Percentiles rank a stretch among this genome's conserved stretches.
Evolutionary conservation across 1,140 invertebrate genomes (phyloP).

Genomic region (Drosophila parvula): DNA sequence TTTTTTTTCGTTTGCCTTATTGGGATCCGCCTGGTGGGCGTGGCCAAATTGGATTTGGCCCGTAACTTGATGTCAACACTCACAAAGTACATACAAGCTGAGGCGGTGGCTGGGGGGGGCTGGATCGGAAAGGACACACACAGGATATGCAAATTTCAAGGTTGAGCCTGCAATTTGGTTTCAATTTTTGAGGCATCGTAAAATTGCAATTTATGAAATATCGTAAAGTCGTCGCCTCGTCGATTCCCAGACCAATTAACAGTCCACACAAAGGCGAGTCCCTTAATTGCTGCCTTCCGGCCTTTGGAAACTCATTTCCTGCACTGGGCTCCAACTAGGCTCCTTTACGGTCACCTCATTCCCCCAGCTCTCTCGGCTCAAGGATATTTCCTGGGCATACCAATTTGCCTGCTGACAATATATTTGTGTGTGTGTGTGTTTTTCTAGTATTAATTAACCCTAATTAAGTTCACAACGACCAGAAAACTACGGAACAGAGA

Average conservation of each 20-base stretch:
- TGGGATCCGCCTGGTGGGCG: conserved; percentile 5
- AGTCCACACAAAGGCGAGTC: conserved; percentile 56
- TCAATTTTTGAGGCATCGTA: conserved; percentile 45
- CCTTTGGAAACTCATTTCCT: conserved; percentile 75
- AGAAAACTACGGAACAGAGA: conserved; percentile 9
- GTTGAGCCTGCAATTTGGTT: conserved; percentile 45
- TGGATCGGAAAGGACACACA: conserved; percentile 15
- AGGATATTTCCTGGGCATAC: conserved; percentile 38
- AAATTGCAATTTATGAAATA: conserved; percentile 53
- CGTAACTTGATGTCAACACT: conserved; percentile 61
- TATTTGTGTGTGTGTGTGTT: conserved; percentile 31
- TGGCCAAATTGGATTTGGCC: conserved; percentile 70
- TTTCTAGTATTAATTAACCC: conserved; percentile 75
- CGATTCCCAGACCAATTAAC: conserved; percentile 61
- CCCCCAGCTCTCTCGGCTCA: background rate
- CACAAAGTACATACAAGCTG: conserved; percentile 57
- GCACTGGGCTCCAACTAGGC: conserved; percentile 12
- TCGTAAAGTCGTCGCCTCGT: conserved; percentile 38
- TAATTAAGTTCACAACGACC: conserved; percentile 70
- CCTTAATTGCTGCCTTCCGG: conserved; percentile 76
- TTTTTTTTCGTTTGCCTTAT: conserved; percentile 39
- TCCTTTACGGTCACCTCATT: conserved; percentile 9
- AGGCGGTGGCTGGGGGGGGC: background rate
- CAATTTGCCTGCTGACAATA: conserved; percentile 68
- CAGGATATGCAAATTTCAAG: conserved; percentile 48